Base-by-base conservation (phyloP, 2,888 invertebrate species). In the Toxonevra muliebris region DNA sequence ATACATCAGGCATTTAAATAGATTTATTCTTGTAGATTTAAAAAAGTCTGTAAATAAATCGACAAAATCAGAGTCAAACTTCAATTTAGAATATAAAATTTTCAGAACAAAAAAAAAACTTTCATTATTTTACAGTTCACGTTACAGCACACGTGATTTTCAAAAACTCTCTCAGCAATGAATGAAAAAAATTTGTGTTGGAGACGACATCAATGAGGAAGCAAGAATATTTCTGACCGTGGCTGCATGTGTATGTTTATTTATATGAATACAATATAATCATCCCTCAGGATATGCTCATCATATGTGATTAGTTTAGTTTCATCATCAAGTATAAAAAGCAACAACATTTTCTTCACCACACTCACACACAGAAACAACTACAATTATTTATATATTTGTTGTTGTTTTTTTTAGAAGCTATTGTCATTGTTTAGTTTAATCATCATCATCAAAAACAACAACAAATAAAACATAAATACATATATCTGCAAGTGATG, bases 181-280 rank as follows among this genome's bases (percentile, higher is more conserved):
- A 30, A 30, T 30, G 30, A 30, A 30, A 30, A 7, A 2, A 7
- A 30, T 30, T 30, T 30, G 30, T 30, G 30, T 7, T 30, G 30
- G 3, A 30, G 30, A 30, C 30, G 30, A 30, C 54, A 43, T 54
- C 58, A 66, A 40, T 57, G 65, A 20, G 10, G 43, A n/a, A 30
- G 62, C 19, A 17, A 45, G 30, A 54, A 54, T 55, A 64, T 65
- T 63, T 72, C 69, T 59, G 69, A 71, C 69, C 70, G 15, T 48
- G 43, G 12, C 52, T 50, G 50, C 15, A 30, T 52, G 15, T 40
- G 15, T 50, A 15, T 50, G 13, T 17, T 9, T 61, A 48, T 58
- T 52, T 69, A 53, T 19, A 53, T 62, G 19, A 54, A 54, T 15
- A 17, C 17, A 54, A 54, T 19, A 19, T 19, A n/a, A n/a, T 48